Evolutionary conservation across 2,113 vertebrate species (phyloP), one percentile per base, ranked within the genome.

Genomic region (Amblyornis subalaris): DNA sequence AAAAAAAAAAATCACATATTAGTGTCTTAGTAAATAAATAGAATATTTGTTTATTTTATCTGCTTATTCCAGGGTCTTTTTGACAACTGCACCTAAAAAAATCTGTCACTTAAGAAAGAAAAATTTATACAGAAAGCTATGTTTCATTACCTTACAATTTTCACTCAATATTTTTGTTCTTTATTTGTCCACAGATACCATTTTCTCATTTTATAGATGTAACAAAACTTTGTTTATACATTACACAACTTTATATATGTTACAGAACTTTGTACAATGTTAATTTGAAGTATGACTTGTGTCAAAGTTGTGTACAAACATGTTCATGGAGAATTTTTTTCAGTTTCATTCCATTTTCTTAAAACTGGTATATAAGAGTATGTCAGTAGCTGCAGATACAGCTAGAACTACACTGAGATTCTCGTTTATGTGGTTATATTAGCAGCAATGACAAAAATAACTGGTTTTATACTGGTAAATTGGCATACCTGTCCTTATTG

Each of bases 401-500:
- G 5, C 33, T 82, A 10, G 17, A 78, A 14, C 12, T 72, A 31
- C 15, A 28, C 3, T 36, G 31, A 79, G 1, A 3, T 67, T 58
- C 38, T 75, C 78, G 33, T 3, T 79, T 58, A 40, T 14, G 4
- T 23, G 58, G 44, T 67, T 36, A 31, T 18, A 12, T 33, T 67
- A 53, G 4, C 53, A 83, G 11, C 26, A 83, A 40, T 3, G 7
- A 50, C 29, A 89, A 89, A 67, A 74, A 29, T 36, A 71, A 62
- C 14, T 48, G 31, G 26, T 19, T 55, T 74, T 55, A n/a, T 53
- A 6, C 10, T 29, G 18, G 5, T 48, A 54, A 82, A 80, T 77
- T 77, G 21, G 6, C 28, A 14, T 40, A 36, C 24, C 45, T 26
- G 13, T 7, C 38, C 6, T 21, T 62, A 38, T 0, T 48, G 2